phyloP scores from a whole-genome alignment of 2,888 invertebrate species.

The Camponotus fellah region DNA sequence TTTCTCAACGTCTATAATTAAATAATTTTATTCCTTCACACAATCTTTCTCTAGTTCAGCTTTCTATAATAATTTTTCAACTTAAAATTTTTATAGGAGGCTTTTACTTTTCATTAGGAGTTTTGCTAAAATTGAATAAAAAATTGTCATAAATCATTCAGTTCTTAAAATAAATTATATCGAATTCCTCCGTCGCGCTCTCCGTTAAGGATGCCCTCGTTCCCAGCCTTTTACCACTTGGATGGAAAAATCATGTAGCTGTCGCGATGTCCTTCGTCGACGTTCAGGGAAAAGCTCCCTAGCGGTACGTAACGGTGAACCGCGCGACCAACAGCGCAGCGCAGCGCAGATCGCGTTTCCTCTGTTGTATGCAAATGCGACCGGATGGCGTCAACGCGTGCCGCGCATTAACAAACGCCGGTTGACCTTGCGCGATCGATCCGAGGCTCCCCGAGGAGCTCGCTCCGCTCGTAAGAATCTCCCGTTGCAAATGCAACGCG shows the following conservation, averaged over 20 bases:
- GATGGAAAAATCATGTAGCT: conserved; percentile 33
- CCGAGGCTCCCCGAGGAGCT: conserved; percentile 21
- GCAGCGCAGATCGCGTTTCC: conserved; percentile 51
- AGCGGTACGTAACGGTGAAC: conserved; percentile 57
- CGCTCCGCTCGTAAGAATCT: conserved; percentile 25
- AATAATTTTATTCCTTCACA: neutral
- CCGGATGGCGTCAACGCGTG: conserved; percentile 63
- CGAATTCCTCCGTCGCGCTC: neutral
- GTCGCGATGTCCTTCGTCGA: conserved; percentile 37
- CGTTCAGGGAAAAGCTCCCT: conserved; percentile 51
- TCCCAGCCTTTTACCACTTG: neutral
- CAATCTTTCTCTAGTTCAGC: neutral
- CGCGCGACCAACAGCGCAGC: conserved; percentile 35
- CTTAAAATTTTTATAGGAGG: neutral
- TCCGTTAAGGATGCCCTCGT: neutral
- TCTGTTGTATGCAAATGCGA: conserved; percentile 69
- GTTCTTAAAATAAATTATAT: conserved; percentile 1
- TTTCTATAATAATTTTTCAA: neutral
- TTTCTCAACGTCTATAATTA: no score
- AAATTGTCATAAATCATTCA: neutral
- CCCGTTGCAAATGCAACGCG: conserved; percentile 25
- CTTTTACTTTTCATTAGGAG: neutral
- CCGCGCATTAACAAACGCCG: conserved; percentile 66
- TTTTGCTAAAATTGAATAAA: neutral
- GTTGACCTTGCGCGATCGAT: conserved; percentile 58